Base-by-base conservation (phyloP, 2,888 invertebrate genomes). In the Acleris cristana region DNA sequence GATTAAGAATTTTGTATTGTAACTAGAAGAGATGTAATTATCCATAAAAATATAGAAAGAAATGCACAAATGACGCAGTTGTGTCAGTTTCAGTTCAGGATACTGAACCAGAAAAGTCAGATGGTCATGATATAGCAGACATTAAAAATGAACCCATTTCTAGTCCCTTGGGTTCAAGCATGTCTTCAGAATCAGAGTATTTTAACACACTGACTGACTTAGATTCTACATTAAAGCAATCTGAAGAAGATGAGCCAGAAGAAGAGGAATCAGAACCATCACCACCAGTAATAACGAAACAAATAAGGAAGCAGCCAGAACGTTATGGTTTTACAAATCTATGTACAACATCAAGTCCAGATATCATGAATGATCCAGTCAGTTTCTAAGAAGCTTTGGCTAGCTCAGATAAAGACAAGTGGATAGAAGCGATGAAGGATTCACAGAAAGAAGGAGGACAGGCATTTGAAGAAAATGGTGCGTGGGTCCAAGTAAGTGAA, bases 321-420 rank as follows among this genome's bases (percentile, higher is more conserved):
- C 49, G 49, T 49, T 49, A 49, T 49, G 49, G 49, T 19, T 49
- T 49, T 49, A 10, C 49, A 18, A 49, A 49, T 12, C 49, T 49
- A 49, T 49, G 49, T 49, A 14, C 44, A 10, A 14, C 44, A 19
- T 10, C 18, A 49, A 19, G 14, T 12, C 6, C 18, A 19, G 18
- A 49, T 10, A 19, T 12, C 6, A 7, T 19, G 8, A 8, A 3
- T 12, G 49, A 49, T 18, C 49, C 49, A 10, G 19, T 19, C 1
- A 49, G 19, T 19, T 19, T 49, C 12, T 19, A 3, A n/a, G 49
- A 52, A 23, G 52, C 52, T 52, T 6, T 52, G 5, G 4, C 14
- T 12, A 23, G 52, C 5, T 23, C 52, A 14, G 52, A 52, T 2
- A 52, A 52, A 23, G 23, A 23, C 3, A 21, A 52, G 5, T 52